phyloP scores from a whole-genome alignment of 2,113 vertebrate species.

The Phylloscopus trochilus region DNA sequence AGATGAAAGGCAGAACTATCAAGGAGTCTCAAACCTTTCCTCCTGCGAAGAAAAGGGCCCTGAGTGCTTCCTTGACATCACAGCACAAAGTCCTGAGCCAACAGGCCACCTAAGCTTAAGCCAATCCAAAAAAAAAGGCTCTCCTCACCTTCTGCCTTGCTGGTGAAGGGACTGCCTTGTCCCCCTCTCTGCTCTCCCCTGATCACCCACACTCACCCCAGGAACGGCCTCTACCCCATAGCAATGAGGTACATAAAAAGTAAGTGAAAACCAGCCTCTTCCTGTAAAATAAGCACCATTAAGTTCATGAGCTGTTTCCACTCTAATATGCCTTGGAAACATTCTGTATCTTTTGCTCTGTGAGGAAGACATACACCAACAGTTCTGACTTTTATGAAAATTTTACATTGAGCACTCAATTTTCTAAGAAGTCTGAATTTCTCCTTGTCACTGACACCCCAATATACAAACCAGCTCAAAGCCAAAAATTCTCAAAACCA shows the following conservation, averaged over 20 bases:
- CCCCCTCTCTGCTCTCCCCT: rapidly evolving
- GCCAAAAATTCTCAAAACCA: neutral
- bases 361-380: neutral
- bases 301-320: neutral
- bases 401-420: neutral
- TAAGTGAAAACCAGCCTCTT: neutral
- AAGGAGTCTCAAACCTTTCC: neutral
- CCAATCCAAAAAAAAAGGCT: neutral
- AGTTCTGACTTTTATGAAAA: neutral
- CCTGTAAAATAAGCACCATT: neutral
- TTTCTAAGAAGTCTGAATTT: conserved; percentile 7
- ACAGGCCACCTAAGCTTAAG: neutral
- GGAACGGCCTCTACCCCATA: neutral
- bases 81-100: neutral
- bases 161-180: neutral
- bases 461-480: neutral
- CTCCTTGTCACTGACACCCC: neutral
- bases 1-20: neutral
- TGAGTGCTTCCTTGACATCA: neutral
- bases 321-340: rapidly evolving
- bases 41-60: neutral
- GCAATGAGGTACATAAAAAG: neutral
- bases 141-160: neutral
- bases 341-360: neutral
- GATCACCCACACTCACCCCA: neutral